These are phyloP conservation scores for Melanchra persicariae DNA, from an alignment of 2,888 invertebrate genomes.

Conservation along the genomic window DNA sequence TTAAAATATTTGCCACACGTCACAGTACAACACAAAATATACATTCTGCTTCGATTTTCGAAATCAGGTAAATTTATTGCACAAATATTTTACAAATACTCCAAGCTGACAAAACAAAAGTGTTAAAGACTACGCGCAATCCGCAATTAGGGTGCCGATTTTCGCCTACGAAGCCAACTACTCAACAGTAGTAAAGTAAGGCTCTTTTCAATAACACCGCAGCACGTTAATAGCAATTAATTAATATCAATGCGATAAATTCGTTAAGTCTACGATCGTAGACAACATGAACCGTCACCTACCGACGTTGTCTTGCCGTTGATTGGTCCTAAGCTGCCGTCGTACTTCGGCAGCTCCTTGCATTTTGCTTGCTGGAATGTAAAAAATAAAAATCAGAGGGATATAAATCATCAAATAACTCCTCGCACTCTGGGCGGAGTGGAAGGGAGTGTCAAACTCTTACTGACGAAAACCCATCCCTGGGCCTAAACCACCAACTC, in stretches of 20 bases:
- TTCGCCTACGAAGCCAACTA: slow-evolving; percentile 21
- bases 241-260: slow-evolving; percentile 78
- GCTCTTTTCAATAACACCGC: slow-evolving; percentile 57
- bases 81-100: no score
- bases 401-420: not conserved
- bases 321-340: slow-evolving; percentile 93
- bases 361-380: slow-evolving; percentile 95
- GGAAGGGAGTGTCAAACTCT: no score
- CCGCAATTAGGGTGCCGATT: not conserved
- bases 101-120: no score
- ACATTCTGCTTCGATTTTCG: no score
- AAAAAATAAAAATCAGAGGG: slow-evolving; percentile 8
- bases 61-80: no score
- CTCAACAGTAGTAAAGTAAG: slow-evolving; percentile 11
- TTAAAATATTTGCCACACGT: no score
- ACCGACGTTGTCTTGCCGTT: slow-evolving; percentile 93
- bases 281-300: slow-evolving; percentile 92
- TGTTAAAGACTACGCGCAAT: no score
- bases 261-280: slow-evolving; percentile 79
- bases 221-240: slow-evolving; percentile 66
- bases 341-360: slow-evolving; percentile 95
- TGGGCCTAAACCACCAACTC: no score
- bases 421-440: no score
- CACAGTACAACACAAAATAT: no score
- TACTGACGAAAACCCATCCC: no score